A percentile compares a stretch with the other conserved stretches of the same genome.
Conservation (phyloP, 2,888 invertebrate genomes). For the Aphelenchoides bicaudatus region DNA sequence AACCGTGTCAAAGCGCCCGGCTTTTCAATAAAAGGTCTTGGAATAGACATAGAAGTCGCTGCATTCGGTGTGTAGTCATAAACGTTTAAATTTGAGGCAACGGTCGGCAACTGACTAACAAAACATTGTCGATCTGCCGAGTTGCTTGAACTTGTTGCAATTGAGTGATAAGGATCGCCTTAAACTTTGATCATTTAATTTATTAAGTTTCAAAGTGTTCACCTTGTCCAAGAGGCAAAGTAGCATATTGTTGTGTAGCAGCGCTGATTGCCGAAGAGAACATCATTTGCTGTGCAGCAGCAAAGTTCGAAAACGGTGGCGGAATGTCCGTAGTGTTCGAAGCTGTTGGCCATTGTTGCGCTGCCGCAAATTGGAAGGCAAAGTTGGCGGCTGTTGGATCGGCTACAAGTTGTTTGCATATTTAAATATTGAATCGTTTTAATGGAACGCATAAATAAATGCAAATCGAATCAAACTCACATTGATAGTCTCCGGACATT, state of each 20-base stretch:
- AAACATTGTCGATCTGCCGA: too few relatives aligned
- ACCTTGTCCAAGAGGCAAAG: too few relatives aligned
- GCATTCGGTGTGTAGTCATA: neutral
- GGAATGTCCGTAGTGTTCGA: neutral
- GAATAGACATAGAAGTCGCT: neutral
- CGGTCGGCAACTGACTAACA: too few relatives aligned
- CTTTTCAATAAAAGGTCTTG: neutral
- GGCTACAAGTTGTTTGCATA: too few relatives aligned
- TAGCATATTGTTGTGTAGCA: conserved; percentile 2
- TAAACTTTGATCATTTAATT: neutral
- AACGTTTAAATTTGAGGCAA: conserved; percentile 12
- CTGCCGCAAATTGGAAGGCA: neutral
- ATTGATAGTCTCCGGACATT: too few relatives aligned
- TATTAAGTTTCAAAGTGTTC: neutral
- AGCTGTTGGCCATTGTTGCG: conserved; percentile 1
- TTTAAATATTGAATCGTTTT: too few relatives aligned
- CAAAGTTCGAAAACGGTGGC: neutral
- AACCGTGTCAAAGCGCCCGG: conserved; percentile 1
- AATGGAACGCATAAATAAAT: too few relatives aligned
- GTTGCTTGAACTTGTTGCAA: too few relatives aligned
- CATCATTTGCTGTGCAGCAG: neutral
- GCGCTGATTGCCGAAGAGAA: neutral
- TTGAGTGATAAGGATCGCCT: neutral
- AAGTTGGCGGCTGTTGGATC: conserved; percentile 1
- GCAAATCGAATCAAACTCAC: too few relatives aligned